Evolutionary conservation across 2,888 invertebrate genomes (phyloP).

Genomic region (Nephrotoma flavescens): DNA sequence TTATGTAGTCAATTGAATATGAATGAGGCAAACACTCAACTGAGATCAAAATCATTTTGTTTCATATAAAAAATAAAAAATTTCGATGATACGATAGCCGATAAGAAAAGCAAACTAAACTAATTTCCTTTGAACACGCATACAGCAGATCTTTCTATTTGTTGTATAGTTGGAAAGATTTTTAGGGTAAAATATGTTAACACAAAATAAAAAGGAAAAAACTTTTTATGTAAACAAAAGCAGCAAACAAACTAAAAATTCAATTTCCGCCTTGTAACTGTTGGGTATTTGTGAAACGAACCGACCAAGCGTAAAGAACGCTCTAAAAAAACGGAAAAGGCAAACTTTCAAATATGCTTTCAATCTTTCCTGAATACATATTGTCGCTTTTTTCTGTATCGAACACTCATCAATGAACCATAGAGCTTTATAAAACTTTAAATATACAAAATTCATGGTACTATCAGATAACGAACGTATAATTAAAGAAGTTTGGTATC

Average conservation of each 20-base stretch:
- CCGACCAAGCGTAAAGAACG: background rate
- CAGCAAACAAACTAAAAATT: background rate
- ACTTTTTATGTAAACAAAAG: background rate
- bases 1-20: background rate
- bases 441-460: background rate
- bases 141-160: background rate
- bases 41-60: too few species aligned
- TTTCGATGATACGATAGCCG: background rate
- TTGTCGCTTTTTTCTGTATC: background rate
- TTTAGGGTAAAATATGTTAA: background rate
- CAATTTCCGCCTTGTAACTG: background rate
- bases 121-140: background rate
- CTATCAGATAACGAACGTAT: background rate
- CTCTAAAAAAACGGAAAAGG: background rate
- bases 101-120: background rate
- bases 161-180: background rate
- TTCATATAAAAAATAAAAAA: background rate
- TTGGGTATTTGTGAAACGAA: background rate
- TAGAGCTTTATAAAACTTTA: background rate
- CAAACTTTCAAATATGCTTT: background rate
- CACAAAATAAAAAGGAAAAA: background rate
- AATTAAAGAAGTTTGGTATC: background rate
- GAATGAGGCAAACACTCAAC: too few species aligned
- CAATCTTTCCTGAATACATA: background rate
- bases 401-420: background rate